Evolutionary conservation across 2,113 vertebrate genomes (phyloP).

Genomic region (Boleophthalmus pectinirostris): DNA sequence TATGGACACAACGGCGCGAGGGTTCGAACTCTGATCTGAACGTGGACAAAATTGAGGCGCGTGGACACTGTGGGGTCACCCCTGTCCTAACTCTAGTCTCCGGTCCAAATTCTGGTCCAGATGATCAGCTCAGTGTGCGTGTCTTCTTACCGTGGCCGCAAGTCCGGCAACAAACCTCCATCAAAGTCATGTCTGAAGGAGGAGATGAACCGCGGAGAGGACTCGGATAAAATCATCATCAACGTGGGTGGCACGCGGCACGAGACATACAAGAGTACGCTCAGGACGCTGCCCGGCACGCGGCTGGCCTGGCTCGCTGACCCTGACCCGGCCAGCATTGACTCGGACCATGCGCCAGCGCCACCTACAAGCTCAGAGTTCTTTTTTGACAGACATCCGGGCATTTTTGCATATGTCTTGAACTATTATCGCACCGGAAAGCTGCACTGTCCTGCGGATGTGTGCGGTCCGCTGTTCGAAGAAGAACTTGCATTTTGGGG

Average conservation of each 20-base stretch:
- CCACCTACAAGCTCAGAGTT: conserved; percentile 79
- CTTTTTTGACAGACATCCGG: conserved; percentile 96
- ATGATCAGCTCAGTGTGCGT: conserved; percentile 99
- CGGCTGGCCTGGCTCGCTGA: conserved; percentile 93
- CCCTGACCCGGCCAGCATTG: conserved; percentile 81
- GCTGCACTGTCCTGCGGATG: conserved; percentile 96
- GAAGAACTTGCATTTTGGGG: conserved; percentile 98
- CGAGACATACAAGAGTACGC: conserved; percentile 96
- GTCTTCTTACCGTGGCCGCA: conserved; percentile 98
- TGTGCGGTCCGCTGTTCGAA: conserved; percentile 96
- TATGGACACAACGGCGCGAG: conserved; percentile 36
- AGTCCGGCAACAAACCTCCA: conserved; percentile 97
- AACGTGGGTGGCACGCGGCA: conserved; percentile 96
- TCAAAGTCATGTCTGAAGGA: conserved; percentile 99
- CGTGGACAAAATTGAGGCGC: conserved; percentile 22
- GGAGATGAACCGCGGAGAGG: conserved; percentile 93
- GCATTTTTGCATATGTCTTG: conserved; percentile 95
- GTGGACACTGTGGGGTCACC: neutral
- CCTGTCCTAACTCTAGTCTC: conserved; percentile 2
- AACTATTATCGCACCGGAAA: conserved; percentile 98
- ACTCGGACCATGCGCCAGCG: conserved; percentile 71
- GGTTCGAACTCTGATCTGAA: conserved; percentile 20
- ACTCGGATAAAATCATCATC: conserved; percentile 94
- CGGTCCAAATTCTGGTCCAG: conserved; percentile 34
- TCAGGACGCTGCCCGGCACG: conserved; percentile 92